A percentile compares a stretch with the other conserved stretches of the same genome.
These are phyloP conservation scores for Sebastes schlegelii DNA, from an alignment of 2,113 vertebrate genomes.

Conservation along the genomic window DNA sequence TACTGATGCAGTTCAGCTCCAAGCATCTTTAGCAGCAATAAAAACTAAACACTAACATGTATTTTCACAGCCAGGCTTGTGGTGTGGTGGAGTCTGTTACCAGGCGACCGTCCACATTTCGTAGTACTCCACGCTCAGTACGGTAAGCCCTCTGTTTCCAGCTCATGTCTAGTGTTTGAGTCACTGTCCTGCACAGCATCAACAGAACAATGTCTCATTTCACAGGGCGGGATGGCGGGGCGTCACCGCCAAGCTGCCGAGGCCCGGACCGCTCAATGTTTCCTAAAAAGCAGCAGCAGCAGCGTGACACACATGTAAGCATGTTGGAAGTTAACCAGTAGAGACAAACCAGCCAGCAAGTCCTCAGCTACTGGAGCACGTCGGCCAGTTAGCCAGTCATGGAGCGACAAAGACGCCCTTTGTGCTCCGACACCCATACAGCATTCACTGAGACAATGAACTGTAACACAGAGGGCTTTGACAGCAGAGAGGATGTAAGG, in stretches of 20 bases:
- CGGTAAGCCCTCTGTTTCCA: constrained; percentile 5
- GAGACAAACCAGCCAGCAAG: background rate
- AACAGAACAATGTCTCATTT: constrained; percentile 30
- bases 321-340: background rate
- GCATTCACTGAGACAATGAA: constrained; percentile 52
- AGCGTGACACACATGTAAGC: constrained; percentile 11
- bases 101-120: background rate
- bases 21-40: too few species aligned
- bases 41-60: too few species aligned
- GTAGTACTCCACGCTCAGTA: too few species aligned
- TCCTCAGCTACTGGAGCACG: too few species aligned
- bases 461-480: background rate
- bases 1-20: too few species aligned
- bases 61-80: too few species aligned
- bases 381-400: background rate
- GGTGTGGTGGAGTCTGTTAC: too few species aligned
- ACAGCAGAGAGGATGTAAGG: constrained; percentile 25
- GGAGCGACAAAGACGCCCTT: constrained; percentile 66
- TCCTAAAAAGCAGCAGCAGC: too few species aligned
- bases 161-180: constrained; percentile 23
- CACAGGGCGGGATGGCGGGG: too few species aligned
- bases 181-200: constrained; percentile 32
- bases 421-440: constrained; percentile 45
- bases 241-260: too few species aligned
- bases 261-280: too few species aligned